phyloP scores from a whole-genome alignment of 2,797 vertebrate genomes.

The Passerculus sandwichensis region DNA sequence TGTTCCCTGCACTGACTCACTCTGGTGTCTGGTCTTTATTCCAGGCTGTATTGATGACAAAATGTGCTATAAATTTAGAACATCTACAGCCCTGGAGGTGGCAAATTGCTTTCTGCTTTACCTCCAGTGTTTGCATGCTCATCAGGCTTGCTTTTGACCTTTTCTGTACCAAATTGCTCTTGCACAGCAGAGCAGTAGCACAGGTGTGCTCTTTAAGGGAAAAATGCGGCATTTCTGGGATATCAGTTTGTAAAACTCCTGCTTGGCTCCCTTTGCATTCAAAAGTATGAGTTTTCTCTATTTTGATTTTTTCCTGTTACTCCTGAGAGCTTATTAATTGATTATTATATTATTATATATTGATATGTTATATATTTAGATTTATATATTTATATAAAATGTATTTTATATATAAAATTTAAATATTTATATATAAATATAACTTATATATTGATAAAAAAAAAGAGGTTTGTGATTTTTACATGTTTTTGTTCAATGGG shows the following conservation, averaged over 20 bases:
- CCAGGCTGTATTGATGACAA: constrained; percentile 3
- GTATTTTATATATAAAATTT: too few relatives aligned
- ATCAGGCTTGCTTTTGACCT: constrained; percentile 14
- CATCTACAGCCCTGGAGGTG: not conserved
- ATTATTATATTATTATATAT: not conserved
- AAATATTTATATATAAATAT: too few relatives aligned
- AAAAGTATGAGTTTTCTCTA: not conserved
- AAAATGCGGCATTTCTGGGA: constrained; percentile 33
- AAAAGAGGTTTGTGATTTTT: not conserved
- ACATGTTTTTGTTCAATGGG: not conserved
- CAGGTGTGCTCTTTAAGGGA: constrained; percentile 65
- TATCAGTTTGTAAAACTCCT: constrained; percentile 8
- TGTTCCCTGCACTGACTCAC: constrained; percentile 27
- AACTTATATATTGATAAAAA: not conserved
- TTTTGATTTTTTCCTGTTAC: not conserved
- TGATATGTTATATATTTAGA: too few relatives aligned
- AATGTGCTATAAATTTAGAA: constrained; percentile 21
- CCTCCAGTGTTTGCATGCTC: not conserved
- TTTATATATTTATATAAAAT: too few relatives aligned
- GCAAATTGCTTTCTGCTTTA: constrained; percentile 33
- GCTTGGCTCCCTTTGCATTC: not conserved
- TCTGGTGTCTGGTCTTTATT: not conserved
- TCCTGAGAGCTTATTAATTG: not conserved
- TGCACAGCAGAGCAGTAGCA: not conserved
- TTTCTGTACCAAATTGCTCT: not conserved